A percentile compares a stretch with the other conserved stretches of the same genome.
Conservation (phyloP, 2,888 invertebrate genomes). For the Lepidocyrtinus sp. region DNA sequence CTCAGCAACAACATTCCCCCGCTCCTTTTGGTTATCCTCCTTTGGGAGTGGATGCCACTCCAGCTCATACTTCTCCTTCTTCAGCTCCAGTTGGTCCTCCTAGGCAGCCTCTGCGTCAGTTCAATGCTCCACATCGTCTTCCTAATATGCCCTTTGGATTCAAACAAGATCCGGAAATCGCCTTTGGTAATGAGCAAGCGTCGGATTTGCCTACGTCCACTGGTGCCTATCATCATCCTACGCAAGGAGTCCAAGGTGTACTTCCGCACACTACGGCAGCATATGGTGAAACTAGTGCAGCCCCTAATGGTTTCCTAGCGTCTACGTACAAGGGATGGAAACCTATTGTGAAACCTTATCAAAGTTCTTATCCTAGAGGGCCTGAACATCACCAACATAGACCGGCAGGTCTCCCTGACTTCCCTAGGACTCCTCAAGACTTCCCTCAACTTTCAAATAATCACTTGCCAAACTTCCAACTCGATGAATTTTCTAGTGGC, state of each 20-base stretch:
- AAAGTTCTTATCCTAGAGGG: conserved; percentile 53
- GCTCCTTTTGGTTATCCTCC: conserved; percentile 18
- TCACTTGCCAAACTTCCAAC: conserved; percentile 24
- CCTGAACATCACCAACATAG: conserved; percentile 27
- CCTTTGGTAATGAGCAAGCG: conserved; percentile 38
- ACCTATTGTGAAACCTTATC: conserved; percentile 67
- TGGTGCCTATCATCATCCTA: conserved; percentile 26
- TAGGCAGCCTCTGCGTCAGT: conserved; percentile 36
- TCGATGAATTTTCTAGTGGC: conserved; percentile 46
- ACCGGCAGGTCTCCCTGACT: conserved; percentile 11
- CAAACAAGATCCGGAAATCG: conserved; percentile 51
- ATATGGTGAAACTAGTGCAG: conserved; percentile 32
- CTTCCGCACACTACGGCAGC: conserved; percentile 35
- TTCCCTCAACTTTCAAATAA: conserved; percentile 43
- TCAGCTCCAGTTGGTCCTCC: conserved; percentile 12
- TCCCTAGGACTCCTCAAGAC: conserved; percentile 24
- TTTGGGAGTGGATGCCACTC: conserved; percentile 23
- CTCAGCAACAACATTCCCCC: conserved; percentile 28
- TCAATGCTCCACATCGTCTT: conserved; percentile 11
- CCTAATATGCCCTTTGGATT: conserved; percentile 31
- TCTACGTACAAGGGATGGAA: conserved; percentile 69
- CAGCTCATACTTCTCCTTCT: conserved; percentile 35
- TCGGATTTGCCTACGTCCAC: conserved; percentile 32
- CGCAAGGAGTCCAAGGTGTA: conserved; percentile 1
- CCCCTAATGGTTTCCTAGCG: conserved; percentile 65